Base-by-base conservation (phyloP, 2,888 invertebrate species). In the Choristoneura rosaceana region DNA sequence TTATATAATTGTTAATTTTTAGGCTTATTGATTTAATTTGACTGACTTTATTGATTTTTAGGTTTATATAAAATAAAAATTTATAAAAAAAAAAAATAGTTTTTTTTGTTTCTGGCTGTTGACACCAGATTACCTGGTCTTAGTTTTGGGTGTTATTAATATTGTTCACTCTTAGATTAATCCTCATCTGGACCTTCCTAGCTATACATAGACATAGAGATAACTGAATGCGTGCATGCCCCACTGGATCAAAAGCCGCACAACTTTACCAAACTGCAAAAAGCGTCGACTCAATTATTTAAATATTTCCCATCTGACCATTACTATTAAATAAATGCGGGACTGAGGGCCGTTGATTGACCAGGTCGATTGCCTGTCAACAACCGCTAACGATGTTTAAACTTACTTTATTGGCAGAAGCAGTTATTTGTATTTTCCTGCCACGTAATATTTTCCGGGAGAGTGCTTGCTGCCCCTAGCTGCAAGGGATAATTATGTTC, bases 361-460 rank as follows among this genome's bases (percentile, higher is more conserved):
- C 34, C 70, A 38, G 17, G n/a, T 67, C 45, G 67, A 67, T 71
- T 71, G 71, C 67, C 60, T 41, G 71, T 71, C 71, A 71, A 71
- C 71, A 71, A 62, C 62, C 58, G 71, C 58, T 71, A 71, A 62
- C 71, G 71, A 67, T 71, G 71, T 67, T 67, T 66, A 71, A 71
- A 66, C 66, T 71, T 66, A 71, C 61, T 55, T 45, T 61, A 17
- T 43, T 41, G 47, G 38, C 52, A 47, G 64, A 58, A 60, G 33
- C 50, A 8, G 71, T 47, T 66, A 45, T 61, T 62, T 38, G 41
- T 12, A 33, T 58, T 63, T 47, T 47, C 47, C 45, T 10, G 41
- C 15, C 41, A 14, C 33, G 14, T 50, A 52, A 68, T 68, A 61
- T 43, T 66, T 71, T 52, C 33, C 60, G 60, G 15, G 8, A 15